Conservation (phyloP, 2,113 vertebrate species). For the Zosterops lateralis region DNA sequence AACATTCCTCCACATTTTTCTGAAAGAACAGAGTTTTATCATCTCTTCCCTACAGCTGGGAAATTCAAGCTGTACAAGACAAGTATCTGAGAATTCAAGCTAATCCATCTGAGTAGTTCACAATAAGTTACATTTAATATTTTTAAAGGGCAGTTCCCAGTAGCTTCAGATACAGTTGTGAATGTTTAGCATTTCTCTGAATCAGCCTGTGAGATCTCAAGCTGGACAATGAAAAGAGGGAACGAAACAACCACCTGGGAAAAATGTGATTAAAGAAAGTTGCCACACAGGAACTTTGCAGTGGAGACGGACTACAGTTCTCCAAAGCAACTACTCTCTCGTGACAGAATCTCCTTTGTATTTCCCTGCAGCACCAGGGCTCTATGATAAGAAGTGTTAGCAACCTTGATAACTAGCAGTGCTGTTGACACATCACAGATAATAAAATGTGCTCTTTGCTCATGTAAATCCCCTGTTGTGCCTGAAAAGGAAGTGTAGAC, state of each 20-base stretch:
- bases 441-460: not conserved
- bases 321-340: not conserved
- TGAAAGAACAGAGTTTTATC: not conserved
- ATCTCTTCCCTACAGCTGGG: not conserved
- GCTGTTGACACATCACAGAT: not conserved
- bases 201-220: conserved; percentile 10
- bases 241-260: not conserved
- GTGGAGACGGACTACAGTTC: not conserved
- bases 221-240: not conserved
- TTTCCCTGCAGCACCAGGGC: not conserved
- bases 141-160: conserved; percentile 25
- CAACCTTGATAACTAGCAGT: not conserved
- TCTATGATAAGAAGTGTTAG: conserved; percentile 20
- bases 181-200: not conserved
- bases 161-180: not conserved
- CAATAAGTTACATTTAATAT: not conserved
- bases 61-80: not conserved
- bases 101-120: not conserved
- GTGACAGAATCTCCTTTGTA: not conserved
- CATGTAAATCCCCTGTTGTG: not conserved
- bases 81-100: not conserved
- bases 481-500: not conserved
- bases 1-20: not conserved
- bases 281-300: not conserved
- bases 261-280: conserved; percentile 7